Evolutionary conservation across 2,797 vertebrate genomes (phyloP).

Genomic region (Fistularia tabacaria): DNA sequence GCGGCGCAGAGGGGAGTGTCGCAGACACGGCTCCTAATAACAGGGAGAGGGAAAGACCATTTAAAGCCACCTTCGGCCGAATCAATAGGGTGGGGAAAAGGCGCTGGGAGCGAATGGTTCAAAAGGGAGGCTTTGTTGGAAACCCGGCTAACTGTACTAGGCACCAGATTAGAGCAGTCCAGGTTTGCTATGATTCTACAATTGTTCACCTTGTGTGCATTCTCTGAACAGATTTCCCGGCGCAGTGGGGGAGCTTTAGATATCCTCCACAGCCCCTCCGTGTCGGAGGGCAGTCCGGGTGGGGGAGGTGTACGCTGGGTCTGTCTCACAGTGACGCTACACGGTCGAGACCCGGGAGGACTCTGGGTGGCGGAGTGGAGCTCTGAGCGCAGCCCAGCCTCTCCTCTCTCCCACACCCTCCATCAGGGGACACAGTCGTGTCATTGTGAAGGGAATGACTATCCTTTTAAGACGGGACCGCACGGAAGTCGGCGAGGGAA

Average conservation of each 20-base stretch:
- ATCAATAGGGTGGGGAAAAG: constrained; percentile 28
- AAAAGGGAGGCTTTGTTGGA: not conserved
- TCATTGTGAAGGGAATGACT: constrained; percentile 68
- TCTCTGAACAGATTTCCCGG: constrained; percentile 34
- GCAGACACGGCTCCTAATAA: constrained; percentile 61
- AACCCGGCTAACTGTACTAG: constrained; percentile 8
- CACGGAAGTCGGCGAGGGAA: constrained; percentile 57
- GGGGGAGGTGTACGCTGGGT: constrained; percentile 58
- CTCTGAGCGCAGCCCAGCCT: constrained; percentile 48
- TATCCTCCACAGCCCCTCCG: constrained; percentile 43
- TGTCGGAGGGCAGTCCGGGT: constrained; percentile 53
- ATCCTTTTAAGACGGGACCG: constrained; percentile 56
- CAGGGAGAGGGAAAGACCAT: constrained; percentile 54
- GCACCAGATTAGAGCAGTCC: constrained; percentile 23
- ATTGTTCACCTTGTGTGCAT: constrained; percentile 12
- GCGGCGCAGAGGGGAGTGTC: constrained; percentile 56
- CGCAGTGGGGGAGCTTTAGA: constrained; percentile 36
- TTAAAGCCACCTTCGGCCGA: constrained; percentile 60
- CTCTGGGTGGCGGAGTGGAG: constrained; percentile 72
- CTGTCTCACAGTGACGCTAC: constrained; percentile 66
- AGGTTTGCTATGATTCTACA: not conserved
- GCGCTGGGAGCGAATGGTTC: constrained; percentile 19
- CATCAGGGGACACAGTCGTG: constrained; percentile 61
- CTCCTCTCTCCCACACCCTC: constrained; percentile 40
- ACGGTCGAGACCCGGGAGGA: constrained; percentile 56